Conservation (phyloP, 2,797 vertebrate genomes). For the Holocentrus rufus region DNA sequence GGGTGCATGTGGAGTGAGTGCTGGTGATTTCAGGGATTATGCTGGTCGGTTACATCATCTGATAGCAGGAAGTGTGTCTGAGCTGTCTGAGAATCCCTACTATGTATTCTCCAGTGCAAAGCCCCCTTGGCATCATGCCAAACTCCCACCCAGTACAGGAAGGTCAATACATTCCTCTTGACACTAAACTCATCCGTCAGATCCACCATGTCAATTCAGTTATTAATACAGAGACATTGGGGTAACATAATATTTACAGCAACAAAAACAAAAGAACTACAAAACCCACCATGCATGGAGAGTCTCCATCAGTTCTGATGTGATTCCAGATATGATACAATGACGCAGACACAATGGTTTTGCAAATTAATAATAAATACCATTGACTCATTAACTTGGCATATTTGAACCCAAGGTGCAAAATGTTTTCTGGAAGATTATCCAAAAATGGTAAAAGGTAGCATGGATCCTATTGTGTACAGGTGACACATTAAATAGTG, state of each 20-base stretch:
- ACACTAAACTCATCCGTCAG: constrained; percentile 49
- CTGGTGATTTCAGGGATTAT: constrained; percentile 76
- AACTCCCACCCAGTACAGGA: constrained; percentile 53
- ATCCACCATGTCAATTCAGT: constrained; percentile 57
- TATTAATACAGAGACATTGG: constrained; percentile 55
- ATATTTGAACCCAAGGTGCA: constrained; percentile 51
- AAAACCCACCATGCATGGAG: constrained; percentile 74
- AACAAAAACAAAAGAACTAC: constrained; percentile 67
- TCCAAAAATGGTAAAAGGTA: constrained; percentile 43
- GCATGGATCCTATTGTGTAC: constrained; percentile 49
- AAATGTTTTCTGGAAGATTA: constrained; percentile 52
- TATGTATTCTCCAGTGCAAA: constrained; percentile 57
- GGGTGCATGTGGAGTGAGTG: constrained; percentile 68
- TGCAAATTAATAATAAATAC: constrained; percentile 61
- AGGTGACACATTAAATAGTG: constrained; percentile 57
- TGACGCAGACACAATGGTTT: constrained; percentile 54
- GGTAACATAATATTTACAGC: constrained; percentile 77
- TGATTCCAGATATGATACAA: constrained; percentile 50
- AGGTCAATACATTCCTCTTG: constrained; percentile 72
- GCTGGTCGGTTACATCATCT: constrained; percentile 71
- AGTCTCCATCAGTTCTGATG: constrained; percentile 51
- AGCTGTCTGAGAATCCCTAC: constrained; percentile 55
- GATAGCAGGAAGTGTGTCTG: constrained; percentile 55
- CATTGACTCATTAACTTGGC: constrained; percentile 47
- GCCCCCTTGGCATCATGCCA: constrained; percentile 45